A percentile compares a stretch with the other conserved stretches of the same genome.
phyloP scores from a whole-genome alignment of 2,113 vertebrate species.

The Symphodus melops region DNA sequence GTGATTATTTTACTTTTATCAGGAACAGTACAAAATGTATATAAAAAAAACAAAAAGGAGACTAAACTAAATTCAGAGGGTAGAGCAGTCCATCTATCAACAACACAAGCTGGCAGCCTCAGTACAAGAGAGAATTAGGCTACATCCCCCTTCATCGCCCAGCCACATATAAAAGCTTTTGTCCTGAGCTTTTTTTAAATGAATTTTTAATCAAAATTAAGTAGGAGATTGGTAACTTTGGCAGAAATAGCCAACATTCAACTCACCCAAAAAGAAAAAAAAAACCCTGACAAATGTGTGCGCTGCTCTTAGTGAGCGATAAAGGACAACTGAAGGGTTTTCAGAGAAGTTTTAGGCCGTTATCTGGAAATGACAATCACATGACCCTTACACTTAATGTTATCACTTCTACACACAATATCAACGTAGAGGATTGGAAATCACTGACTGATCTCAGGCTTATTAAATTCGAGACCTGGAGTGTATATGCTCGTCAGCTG shows the following conservation, averaged over 20 bases:
- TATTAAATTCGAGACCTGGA: not conserved
- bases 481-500: too few relatives aligned
- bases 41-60: conserved; percentile 26
- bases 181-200: conserved; percentile 49
- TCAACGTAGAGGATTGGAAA: not conserved
- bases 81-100: conserved; percentile 31
- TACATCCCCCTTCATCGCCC: conserved; percentile 5
- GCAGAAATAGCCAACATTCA: conserved; percentile 36
- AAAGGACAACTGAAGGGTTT: not conserved
- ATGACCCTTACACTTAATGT: conserved; percentile 1
- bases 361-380: conserved; percentile 17
- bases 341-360: not conserved
- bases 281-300: conserved; percentile 23
- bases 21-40: conserved; percentile 72
- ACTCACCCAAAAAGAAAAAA: conserved; percentile 26
- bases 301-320: not conserved
- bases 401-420: not conserved
- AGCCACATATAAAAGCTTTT: conserved; percentile 26
- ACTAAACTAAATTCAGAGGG: conserved; percentile 43
- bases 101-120: conserved; percentile 20
- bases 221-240: conserved; percentile 47
- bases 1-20: conserved; percentile 61
- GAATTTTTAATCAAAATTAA: conserved; percentile 23
- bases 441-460: not conserved
- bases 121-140: conserved; percentile 13